phyloP scores from a whole-genome alignment of 2,888 invertebrate genomes.

The Pachycephus smyrnensis region DNA sequence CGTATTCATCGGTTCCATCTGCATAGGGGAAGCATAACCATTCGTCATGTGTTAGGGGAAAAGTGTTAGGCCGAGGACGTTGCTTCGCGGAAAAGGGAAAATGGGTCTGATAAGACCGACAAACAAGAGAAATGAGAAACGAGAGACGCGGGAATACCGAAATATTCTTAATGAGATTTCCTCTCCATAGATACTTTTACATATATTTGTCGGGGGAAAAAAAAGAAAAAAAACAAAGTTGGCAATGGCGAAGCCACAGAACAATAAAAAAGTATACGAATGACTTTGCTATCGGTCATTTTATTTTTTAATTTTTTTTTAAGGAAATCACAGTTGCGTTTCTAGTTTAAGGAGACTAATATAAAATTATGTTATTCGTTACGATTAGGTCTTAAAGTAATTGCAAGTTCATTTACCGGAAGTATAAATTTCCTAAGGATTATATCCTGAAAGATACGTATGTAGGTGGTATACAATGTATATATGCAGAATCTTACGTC shows the following conservation, averaged over 20 bases:
- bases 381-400: background rate
- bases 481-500: background rate
- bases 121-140: background rate
- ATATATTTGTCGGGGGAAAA: too few relatives aligned
- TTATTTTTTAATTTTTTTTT: background rate
- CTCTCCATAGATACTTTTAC: background rate
- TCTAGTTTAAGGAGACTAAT: background rate
- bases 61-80: background rate
- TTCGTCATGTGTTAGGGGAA: conserved; percentile 11
- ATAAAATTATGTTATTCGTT: background rate
- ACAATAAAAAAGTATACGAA: too few relatives aligned
- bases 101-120: background rate
- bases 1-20: conserved; percentile 17
- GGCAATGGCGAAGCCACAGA: too few relatives aligned
- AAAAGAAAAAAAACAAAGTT: too few relatives aligned
- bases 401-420: background rate
- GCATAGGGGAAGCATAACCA: conserved; percentile 17
- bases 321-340: background rate
- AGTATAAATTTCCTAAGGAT: background rate
- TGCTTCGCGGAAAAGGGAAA: background rate
- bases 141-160: background rate
- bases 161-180: background rate
- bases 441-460: background rate
- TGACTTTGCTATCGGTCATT: too few relatives aligned
- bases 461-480: background rate